Evolutionary conservation across 2,888 invertebrate species (phyloP), one percentile per base, ranked within the genome.

Genomic region (Rhingia campestris): DNA sequence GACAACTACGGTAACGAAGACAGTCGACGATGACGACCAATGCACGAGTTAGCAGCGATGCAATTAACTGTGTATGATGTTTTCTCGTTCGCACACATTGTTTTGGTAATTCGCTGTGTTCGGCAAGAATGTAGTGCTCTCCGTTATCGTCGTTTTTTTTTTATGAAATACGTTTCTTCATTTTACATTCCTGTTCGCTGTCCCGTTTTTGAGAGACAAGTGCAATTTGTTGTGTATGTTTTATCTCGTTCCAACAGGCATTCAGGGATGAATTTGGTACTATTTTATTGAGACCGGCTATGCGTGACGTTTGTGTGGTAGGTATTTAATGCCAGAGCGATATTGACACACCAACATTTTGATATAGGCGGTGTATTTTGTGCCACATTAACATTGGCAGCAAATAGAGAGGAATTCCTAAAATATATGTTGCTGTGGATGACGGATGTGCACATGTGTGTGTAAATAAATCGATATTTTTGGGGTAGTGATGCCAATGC

Each of bases 1-100:
- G 74, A 74, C 59, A 81, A 64, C 76, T 53, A 76, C 64, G 64
- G 64, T 72, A 72, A 66, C 64, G 72, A 72, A 81, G 59, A 81
- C 76, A 41, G 69, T 43, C 35, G 53, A 76, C 81, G 58, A 59
- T 67, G 64, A 66, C 58, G 54, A 56, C 66, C 76, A 76, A 72
- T 76, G 72, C 70, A 76, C 12, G 64, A 59, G 63, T 76, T 64
- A 33, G 58, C 58, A 33, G 58, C 58, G 56, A 45, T 73, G 69
- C 69, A 75, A 56, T 64, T 47, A 12, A 1, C 10, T 6, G 33
- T 9, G 7, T 35, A 14, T 49, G 6, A 12, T 41, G 41, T 33
- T 58, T n/a, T 81, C 80, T 81, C 63, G 74, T 35, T 81, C 51
- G n/a, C 4, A 30, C 7, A 4, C 3, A 3, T 33, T 6, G 12